A percentile compares a stretch with the other conserved stretches of the same genome.
Conservation (phyloP, 2,888 invertebrate species). For the Platycnemis pennipes region DNA sequence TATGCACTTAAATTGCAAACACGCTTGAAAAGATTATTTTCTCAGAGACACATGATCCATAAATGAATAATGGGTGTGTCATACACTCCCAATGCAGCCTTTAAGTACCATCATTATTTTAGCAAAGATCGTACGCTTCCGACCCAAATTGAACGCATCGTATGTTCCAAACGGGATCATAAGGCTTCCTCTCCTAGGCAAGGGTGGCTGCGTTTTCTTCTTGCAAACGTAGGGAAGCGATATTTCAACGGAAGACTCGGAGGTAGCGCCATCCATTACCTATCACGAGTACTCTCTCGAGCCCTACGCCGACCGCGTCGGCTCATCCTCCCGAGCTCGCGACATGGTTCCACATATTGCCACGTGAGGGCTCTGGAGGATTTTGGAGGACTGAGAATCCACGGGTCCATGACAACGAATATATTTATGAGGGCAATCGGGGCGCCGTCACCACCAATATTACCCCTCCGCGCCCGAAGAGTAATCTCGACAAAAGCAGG, state of each 20-base stretch:
- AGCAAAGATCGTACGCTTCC: too few relatives aligned
- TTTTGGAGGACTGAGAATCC: not conserved
- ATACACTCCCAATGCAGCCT: too few relatives aligned
- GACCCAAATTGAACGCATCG: not conserved
- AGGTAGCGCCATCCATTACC: not conserved
- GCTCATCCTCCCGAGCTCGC: not conserved
- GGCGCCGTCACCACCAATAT: slow-evolving; percentile 26
- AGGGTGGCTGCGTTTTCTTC: not conserved
- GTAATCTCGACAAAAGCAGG: slow-evolving; percentile 25
- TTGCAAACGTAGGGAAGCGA: not conserved
- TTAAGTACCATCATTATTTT: too few relatives aligned
- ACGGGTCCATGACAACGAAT: slow-evolving; percentile 9
- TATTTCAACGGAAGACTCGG: not conserved
- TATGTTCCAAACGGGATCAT: not conserved
- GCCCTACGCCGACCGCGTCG: not conserved
- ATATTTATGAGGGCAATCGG: slow-evolving; percentile 36
- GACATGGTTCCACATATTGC: slow-evolving; percentile 23
- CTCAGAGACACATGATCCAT: too few relatives aligned
- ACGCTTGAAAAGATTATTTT: too few relatives aligned
- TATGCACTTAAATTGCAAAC: too few relatives aligned
- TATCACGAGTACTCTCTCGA: not conserved
- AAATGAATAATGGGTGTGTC: too few relatives aligned
- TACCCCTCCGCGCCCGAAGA: slow-evolving; percentile 15
- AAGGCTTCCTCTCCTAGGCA: not conserved
- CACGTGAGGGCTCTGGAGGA: not conserved